phyloP scores from a whole-genome alignment of 2,888 invertebrate genomes.

The Drosophila austrosaltans region DNA sequence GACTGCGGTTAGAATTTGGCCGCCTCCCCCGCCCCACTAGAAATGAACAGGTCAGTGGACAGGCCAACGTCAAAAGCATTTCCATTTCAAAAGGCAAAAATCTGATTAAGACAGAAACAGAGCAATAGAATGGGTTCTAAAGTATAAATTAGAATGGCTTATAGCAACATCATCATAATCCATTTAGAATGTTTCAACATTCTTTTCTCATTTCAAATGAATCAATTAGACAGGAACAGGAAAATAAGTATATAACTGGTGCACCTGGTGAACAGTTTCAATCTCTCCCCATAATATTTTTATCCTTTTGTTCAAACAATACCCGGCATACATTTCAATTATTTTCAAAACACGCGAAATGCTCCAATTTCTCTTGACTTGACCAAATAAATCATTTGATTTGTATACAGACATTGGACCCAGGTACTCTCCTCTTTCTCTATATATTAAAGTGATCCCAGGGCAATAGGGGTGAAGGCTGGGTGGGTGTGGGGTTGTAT shows the following conservation, averaged over 20 bases:
- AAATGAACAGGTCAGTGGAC: slow-evolving; percentile 8
- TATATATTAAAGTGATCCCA: slow-evolving; percentile 22
- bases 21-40: background rate
- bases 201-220: background rate
- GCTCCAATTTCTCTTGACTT: slow-evolving; percentile 30
- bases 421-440: slow-evolving; percentile 3
- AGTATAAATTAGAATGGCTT: background rate
- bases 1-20: background rate
- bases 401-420: slow-evolving; percentile 58
- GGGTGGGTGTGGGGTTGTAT: slow-evolving; percentile 1
- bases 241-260: background rate
- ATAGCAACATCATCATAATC: slow-evolving; percentile 3
- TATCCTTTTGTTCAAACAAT: slow-evolving; percentile 10
- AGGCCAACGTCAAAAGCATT: background rate
- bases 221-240: background rate
- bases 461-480: background rate
- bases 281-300: background rate
- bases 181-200: background rate
- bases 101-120: background rate
- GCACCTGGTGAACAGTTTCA: slow-evolving; percentile 34
- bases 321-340: slow-evolving; percentile 67
- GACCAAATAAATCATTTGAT: slow-evolving; percentile 63
- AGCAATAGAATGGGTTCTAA: too few relatives aligned
- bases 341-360: slow-evolving; percentile 55
- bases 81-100: slow-evolving; percentile 1